phyloP scores from a whole-genome alignment of 2,113 vertebrate species.

The Leucosticte australis region DNA sequence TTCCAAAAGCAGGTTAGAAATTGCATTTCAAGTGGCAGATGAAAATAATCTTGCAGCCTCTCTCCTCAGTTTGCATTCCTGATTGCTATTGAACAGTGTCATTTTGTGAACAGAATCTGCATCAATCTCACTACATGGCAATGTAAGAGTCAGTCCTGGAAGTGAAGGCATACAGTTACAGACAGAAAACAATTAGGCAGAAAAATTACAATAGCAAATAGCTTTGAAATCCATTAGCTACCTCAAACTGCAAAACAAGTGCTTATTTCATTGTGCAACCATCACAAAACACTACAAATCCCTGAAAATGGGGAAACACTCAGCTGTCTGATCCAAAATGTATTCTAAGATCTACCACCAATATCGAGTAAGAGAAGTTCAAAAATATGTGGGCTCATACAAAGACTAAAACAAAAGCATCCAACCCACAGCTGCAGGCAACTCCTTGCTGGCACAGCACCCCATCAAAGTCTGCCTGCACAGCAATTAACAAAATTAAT shows the following conservation, averaged over 20 bases:
- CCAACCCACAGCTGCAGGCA: background rate
- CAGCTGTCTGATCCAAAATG: background rate
- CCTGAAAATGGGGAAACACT: background rate
- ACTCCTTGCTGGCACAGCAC: background rate
- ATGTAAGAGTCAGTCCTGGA: slow-evolving; percentile 17
- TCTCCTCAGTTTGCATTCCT: background rate
- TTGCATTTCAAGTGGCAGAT: background rate
- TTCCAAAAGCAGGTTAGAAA: slow-evolving; percentile 27
- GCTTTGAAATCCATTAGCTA: slow-evolving; percentile 53
- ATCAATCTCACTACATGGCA: slow-evolving; percentile 2
- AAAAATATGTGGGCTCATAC: background rate
- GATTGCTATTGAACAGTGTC: background rate
- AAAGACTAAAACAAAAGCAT: background rate
- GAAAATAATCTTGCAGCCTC: slow-evolving; percentile 2
- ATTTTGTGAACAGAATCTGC: background rate
- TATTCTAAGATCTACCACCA: background rate
- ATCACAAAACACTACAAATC: background rate
- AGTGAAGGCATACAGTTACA: slow-evolving; percentile 32
- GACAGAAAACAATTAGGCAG: slow-evolving; percentile 42
- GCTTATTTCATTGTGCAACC: background rate
- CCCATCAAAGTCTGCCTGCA: background rate
- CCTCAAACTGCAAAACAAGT: slow-evolving; percentile 19
- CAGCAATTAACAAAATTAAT: background rate
- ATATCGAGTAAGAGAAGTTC: background rate
- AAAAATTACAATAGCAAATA: slow-evolving; percentile 37